These are phyloP conservation scores for Entomobrya proxima DNA, from an alignment of 2,888 invertebrate genomes.

Conservation along the genomic window DNA sequence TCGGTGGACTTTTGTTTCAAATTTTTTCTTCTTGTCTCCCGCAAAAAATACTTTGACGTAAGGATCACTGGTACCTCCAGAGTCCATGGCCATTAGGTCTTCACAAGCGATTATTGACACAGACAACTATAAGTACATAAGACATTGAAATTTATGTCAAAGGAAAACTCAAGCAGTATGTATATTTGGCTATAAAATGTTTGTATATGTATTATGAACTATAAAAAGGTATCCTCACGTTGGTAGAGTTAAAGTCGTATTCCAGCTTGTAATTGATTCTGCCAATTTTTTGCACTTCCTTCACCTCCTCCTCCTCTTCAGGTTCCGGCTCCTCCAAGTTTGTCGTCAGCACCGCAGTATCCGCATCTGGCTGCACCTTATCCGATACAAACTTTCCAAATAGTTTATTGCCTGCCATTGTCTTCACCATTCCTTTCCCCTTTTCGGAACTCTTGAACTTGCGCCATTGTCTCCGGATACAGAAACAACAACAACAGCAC, in stretches of 20 bases:
- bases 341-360: slow-evolving; percentile 66
- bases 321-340: slow-evolving; percentile 70
- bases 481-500: slow-evolving; percentile 70
- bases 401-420: slow-evolving; percentile 71
- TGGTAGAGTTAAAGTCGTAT: slow-evolving; percentile 74
- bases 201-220: background rate
- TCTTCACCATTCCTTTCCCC: slow-evolving; percentile 72
- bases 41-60: slow-evolving; percentile 74
- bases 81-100: slow-evolving; percentile 74
- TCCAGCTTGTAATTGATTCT: slow-evolving; percentile 74
- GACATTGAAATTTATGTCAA: background rate
- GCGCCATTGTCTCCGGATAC: slow-evolving; percentile 73
- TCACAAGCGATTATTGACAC: slow-evolving; percentile 74
- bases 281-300: slow-evolving; percentile 72
- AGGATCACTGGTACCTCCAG: slow-evolving; percentile 74
- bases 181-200: background rate
- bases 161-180: background rate
- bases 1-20: slow-evolving; percentile 75
- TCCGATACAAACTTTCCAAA: slow-evolving; percentile 73
- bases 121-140: slow-evolving; percentile 64
- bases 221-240: slow-evolving; percentile 60
- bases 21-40: slow-evolving; percentile 75
- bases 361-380: slow-evolving; percentile 71
- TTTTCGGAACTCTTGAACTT: slow-evolving; percentile 72
- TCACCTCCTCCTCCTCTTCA: slow-evolving; percentile 70